Evolutionary conservation across 2,797 vertebrate genomes (phyloP), one percentile per base, ranked within the genome.

Genomic region (Thalassophryne amazonica): DNA sequence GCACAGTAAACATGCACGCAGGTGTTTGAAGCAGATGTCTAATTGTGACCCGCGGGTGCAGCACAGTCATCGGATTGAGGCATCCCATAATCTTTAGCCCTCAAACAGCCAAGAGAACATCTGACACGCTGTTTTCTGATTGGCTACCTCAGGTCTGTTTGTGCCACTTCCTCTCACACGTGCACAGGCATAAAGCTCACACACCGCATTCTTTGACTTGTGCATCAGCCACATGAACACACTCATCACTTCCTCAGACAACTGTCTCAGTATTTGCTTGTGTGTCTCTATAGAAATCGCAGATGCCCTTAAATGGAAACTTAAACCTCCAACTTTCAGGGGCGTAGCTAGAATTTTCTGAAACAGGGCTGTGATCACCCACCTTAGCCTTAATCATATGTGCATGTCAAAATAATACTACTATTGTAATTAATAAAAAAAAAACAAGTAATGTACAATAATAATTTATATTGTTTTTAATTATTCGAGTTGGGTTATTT

Each of bases 221-320:
- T n/a, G n/a, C n/a, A n/a, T n/a, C n/a, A n/a, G n/a, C n/a, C n/a
- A n/a, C n/a, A n/a, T n/a, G n/a, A n/a, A n/a, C 17, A 2, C 14
- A 57, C 18, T 54, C 31, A 19, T 10, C 2, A 83, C 64, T 56
- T 81, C 72, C 68, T 62, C 35, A 15, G 13, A 47, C 33, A 55
- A 32, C 45, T 55, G 15, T 8, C 8, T 18, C 14, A 25, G 2
- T 83, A 25, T 76, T 76, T 80, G 51, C 17, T 49, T 57, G 8
- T 27, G 11, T 6, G 74, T 83, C 59, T 29, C 87, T 33, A 69
- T 78, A 46, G 80, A 42, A 71, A 84, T 80, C 31, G 6, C 6
- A 29, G 46, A 60, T 47, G 34, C 45, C 19, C 37, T 18, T 41
- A 39, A 48, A 40, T 32, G 55, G 35, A 60, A 34, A 27, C 7